Base-by-base conservation (phyloP, 1,140 invertebrate species). In the Drosophila erecta region DNA sequence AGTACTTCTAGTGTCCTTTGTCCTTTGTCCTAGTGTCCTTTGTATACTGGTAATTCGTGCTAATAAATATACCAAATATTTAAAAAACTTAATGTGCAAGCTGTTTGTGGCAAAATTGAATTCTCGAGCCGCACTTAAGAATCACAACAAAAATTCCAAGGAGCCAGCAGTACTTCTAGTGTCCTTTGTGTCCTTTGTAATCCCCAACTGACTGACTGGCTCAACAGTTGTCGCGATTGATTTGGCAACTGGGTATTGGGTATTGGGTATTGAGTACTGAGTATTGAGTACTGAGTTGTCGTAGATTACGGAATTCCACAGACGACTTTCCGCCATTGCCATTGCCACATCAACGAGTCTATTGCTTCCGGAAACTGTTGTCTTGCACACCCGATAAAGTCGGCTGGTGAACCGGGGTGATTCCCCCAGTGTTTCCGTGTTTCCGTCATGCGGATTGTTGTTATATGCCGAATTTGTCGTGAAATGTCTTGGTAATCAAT, bases 401-500 rank as follows among this genome's bases (percentile, higher is more conserved):
- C 15, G n/a, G 15, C 10, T 3, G 14, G 37, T 10, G 24, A 35
- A 20, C 30, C 4, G 35, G 35, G 35, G 22, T 7, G 15, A 50
- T 11, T 50, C 47, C 15, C 49, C 49, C 41, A n/a, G n/a, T n/a
- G n/a, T n/a, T n/a, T n/a, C n/a, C 17, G 2, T 20, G 4, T 15
- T 43, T 43, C n/a, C 14, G 37, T 14, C 35, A 37, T 14, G 35
- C 38, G 55, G 24, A 66, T 71, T 83, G 80, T 84, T 81, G 79
- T 79, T 79, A 71, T 77, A 79, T 73, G 72, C 49, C 72, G 80
- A 85, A 84, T 85, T 84, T 84, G 72, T 85, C 81, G 72, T 76
- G 72, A 80, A 84, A 85, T 80, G 72, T 85, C 51, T 76, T 76
- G 76, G 81, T 84, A 84, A 84, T 84, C 81, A 84, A 84, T 84